Base-by-base conservation (phyloP, 1,140 invertebrate genomes). In the Phymastichus coffea region DNA sequence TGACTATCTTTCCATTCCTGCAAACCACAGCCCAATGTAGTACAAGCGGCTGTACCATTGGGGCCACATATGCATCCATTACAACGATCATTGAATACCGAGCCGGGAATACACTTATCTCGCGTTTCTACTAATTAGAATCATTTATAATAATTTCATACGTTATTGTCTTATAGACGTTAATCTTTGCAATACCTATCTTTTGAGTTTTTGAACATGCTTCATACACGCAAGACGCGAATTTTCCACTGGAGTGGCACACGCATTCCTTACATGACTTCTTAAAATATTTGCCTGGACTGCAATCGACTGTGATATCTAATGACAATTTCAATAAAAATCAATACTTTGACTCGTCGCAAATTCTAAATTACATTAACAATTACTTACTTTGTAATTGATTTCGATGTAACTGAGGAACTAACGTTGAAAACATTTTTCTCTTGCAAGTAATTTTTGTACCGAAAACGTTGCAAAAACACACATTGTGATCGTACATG, bases 31-130 rank as follows among this genome's bases (percentile, higher is more conserved):
- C 35, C 9, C 17, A 49, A 22, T 3, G 19, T 49, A 10, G 47
- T 49, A 22, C 47, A 49, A 20, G 30, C 19, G 12, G 28, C 47
- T 35, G 7, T 35, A 4, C 47, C 47, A 20, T 40, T 20, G 3
- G 35, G 2, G n/a, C 26, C 49, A 17, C 49, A 52, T 23, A 40
- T 52, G 22, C 49, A 52, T n/a, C 19, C 35, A 22, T 52, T 52
- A 22, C 49, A 52, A 22, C 14, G 4, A 12, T 52, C 20, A 9
- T 40, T 7, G 22, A 38, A 52, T 35, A 52, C 49, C 19, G 28
- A 19, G 4, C 33, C 28, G 20, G 47, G 47, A 14, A n/a, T 37
- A 17, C 47, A 49, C 17, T 35, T 10, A 10, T 49, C 47, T 12
- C 14, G 47, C 2, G 28, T 35, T 8, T 49, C 47, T 35, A 8